Percentiles rank a stretch among this genome's conserved stretches.
phyloP scores from a whole-genome alignment of 2,888 invertebrate genomes.

The Hyalella azteca region DNA sequence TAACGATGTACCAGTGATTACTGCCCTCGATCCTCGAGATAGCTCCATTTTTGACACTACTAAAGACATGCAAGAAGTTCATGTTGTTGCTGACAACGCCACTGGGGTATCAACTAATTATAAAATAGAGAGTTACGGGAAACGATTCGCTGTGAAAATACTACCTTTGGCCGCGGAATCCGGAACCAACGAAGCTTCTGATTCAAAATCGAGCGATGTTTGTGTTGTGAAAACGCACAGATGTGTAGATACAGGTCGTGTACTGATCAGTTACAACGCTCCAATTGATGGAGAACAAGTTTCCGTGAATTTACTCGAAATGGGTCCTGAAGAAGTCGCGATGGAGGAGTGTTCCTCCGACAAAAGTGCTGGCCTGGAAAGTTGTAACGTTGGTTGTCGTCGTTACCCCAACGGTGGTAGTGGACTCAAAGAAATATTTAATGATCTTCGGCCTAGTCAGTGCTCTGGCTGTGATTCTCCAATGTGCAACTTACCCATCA shows the following conservation, averaged over 20 bases:
- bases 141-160: slow-evolving; percentile 9
- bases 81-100: no score
- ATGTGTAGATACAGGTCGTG: not conserved
- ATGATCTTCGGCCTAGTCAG: not conserved
- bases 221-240: not conserved
- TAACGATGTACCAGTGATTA: no score
- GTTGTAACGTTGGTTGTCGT: not conserved
- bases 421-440: not conserved
- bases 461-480: slow-evolving; percentile 14
- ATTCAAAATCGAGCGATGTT: not conserved
- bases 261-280: slow-evolving; percentile 2
- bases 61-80: no score
- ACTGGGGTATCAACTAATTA: no score
- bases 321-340: not conserved
- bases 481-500: slow-evolving; percentile 9
- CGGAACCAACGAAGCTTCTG: not conserved
- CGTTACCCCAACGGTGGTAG: not conserved
- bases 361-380: not conserved
- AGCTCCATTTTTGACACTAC: no score
- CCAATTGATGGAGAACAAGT: not conserved
- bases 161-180: not conserved
- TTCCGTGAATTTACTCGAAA: slow-evolving; percentile 1
- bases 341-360: not conserved
- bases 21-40: no score
- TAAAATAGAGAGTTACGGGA: not conserved